Evolutionary conservation across 30 jellyfish, hydroid and myxozoan genomes (phyloP).

Genomic region (Aurelia sp.): DNA sequence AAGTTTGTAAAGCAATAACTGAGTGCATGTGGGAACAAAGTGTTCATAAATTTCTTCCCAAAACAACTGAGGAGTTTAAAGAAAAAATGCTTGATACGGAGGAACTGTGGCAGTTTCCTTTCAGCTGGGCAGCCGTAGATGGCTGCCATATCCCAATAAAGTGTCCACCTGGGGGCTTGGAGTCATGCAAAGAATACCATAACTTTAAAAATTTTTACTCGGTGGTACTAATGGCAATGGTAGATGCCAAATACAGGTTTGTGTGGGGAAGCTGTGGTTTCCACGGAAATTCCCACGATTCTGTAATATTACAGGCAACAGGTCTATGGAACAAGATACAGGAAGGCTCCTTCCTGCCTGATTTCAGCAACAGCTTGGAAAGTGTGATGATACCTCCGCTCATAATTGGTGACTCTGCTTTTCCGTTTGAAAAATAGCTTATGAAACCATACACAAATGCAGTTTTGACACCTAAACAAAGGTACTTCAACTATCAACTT

Average conservation of each 20-base stretch:
- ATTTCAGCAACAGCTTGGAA: not conserved
- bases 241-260: slow-evolving; percentile 63
- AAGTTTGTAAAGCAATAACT: slow-evolving; percentile 15
- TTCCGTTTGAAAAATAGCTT: slow-evolving; percentile 38
- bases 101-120: slow-evolving; percentile 17
- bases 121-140: too few species aligned
- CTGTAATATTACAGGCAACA: slow-evolving; percentile 55
- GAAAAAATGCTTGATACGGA: slow-evolving; percentile 8
- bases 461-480: slow-evolving; percentile 24
- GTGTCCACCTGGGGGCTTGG: too few species aligned
- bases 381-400: slow-evolving; percentile 40
- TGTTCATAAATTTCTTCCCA: slow-evolving; percentile 1
- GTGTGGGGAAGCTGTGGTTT: slow-evolving; percentile 77
- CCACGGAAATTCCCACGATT: slow-evolving; percentile 71
- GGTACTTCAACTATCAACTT: slow-evolving; percentile 60
- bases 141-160: too few species aligned
- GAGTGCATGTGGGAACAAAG: slow-evolving; percentile 15
- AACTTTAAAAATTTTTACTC: slow-evolving; percentile 31
- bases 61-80: slow-evolving; percentile 10
- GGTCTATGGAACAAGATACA: slow-evolving; percentile 45
- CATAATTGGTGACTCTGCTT: slow-evolving; percentile 57
- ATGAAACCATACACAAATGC: slow-evolving; percentile 69
- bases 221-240: slow-evolving; percentile 74
- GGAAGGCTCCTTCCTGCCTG: slow-evolving; percentile 48
- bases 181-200: too few species aligned